These are phyloP conservation scores for Anagrus nilaparvatae DNA, from an alignment of 1,140 invertebrate genomes.

Conservation along the genomic window DNA sequence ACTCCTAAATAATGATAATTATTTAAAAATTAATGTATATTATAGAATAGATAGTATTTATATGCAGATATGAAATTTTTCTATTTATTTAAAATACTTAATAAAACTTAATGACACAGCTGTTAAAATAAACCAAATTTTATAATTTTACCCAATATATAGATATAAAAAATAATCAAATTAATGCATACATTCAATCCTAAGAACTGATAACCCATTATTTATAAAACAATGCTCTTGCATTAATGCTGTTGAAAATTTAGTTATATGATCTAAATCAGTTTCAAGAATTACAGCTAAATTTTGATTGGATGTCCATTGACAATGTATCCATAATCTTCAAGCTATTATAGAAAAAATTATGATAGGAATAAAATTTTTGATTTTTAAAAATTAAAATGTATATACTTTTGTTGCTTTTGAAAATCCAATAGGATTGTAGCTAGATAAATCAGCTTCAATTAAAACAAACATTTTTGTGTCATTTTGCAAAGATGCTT, in stretches of 20 bases:
- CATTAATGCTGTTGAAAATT: slow-evolving; percentile 48
- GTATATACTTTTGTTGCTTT: slow-evolving; percentile 31
- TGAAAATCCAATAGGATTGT: slow-evolving; percentile 24
- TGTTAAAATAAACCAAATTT: slow-evolving; percentile 29
- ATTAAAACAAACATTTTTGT: slow-evolving; percentile 40
- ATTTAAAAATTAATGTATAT: slow-evolving; percentile 2
- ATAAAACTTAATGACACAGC: too few relatives aligned
- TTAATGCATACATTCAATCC: slow-evolving; percentile 50
- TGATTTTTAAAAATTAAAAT: background rate
- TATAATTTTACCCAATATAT: slow-evolving; percentile 1
- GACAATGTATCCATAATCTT: slow-evolving; percentile 53
- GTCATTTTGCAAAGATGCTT: slow-evolving; percentile 20
- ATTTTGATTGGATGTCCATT: slow-evolving; percentile 53
- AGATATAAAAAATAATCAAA: too few relatives aligned
- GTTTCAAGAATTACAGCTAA: slow-evolving; percentile 53
- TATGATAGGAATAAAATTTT: slow-evolving; percentile 5
- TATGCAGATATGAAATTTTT: too few relatives aligned
- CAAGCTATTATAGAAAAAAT: slow-evolving; percentile 40
- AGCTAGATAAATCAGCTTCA: slow-evolving; percentile 38
- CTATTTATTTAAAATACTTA: too few relatives aligned
- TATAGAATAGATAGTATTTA: background rate
- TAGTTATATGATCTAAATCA: slow-evolving; percentile 51
- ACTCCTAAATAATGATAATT: slow-evolving; percentile 21
- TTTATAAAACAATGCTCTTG: slow-evolving; percentile 49
- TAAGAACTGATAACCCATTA: slow-evolving; percentile 50